phyloP scores from a whole-genome alignment of 2,888 invertebrate genomes.

The Apamea sordens region DNA sequence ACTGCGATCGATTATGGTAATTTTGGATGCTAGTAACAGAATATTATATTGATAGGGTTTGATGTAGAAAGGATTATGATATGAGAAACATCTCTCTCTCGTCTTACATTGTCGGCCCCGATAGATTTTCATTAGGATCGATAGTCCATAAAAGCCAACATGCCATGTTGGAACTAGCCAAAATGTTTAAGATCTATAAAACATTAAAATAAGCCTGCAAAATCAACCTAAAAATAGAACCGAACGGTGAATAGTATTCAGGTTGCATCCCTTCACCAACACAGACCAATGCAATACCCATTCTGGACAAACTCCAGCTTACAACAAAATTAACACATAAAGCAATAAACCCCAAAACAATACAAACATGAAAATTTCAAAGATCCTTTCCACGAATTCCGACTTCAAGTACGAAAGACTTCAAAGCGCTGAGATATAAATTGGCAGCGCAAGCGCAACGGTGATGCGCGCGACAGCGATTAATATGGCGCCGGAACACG shows the following conservation, averaged over 20 bases:
- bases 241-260: background rate
- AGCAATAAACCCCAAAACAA: constrained; percentile 42
- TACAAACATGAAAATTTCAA: constrained; percentile 68
- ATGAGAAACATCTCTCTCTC: background rate
- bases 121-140: background rate
- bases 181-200: background rate
- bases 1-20: constrained; percentile 22
- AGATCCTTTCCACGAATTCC: constrained; percentile 71
- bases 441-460: constrained; percentile 76
- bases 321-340: constrained; percentile 29
- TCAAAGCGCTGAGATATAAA: constrained; percentile 82
- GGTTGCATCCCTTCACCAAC: background rate
- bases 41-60: background rate
- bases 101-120: background rate
- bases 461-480: constrained; percentile 76
- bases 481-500: constrained; percentile 80
- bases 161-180: background rate
- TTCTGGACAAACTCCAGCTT: background rate
- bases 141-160: background rate
- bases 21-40: constrained; percentile 11
- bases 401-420: constrained; percentile 70
- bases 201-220: background rate
- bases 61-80: background rate
- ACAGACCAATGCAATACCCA: constrained; percentile 6
- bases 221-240: constrained; percentile 2